These are phyloP conservation scores for Melanerpes aurifrons DNA, from an alignment of 2,113 vertebrate genomes.

Conservation along the genomic window DNA sequence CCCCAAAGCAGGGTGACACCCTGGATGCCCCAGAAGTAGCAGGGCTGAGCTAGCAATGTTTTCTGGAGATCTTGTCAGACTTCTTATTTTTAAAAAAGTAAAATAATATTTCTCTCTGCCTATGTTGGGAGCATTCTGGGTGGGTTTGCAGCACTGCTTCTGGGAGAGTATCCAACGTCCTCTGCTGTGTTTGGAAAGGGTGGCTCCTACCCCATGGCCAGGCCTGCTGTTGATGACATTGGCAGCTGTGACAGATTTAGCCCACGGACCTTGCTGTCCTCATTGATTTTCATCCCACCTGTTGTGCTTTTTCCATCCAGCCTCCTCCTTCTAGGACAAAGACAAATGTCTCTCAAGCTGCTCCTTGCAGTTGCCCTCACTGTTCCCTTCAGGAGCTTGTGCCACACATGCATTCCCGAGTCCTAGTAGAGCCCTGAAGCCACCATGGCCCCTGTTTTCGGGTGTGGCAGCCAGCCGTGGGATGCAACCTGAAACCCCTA, in stretches of 20 bases:
- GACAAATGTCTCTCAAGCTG: not conserved
- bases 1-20: not conserved
- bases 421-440: not conserved
- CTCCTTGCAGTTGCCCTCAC: not conserved
- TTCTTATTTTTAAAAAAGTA: conserved; percentile 12
- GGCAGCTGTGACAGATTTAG: conserved; percentile 35
- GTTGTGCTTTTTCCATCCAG: not conserved
- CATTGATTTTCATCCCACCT: not conserved
- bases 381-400: not conserved
- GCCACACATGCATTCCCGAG: rapidly evolving
- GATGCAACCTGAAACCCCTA: not conserved
- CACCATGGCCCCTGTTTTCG: not conserved
- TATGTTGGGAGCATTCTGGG: not conserved
- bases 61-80: not conserved
- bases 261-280: not conserved
- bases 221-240: conserved; percentile 49
- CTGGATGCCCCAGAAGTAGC: rapidly evolving
- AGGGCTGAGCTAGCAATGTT: rapidly evolving
- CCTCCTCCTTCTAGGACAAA: conserved; percentile 4
- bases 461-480: not conserved
- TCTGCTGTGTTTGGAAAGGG: conserved; percentile 61
- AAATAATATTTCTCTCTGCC: conserved; percentile 65
- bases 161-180: conserved; percentile 49
- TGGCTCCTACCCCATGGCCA: conserved; percentile 12
- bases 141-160: conserved; percentile 49